These are phyloP conservation scores for Danaus plexippus DNA, from an alignment of 1,140 invertebrate species.

Conservation along the genomic window DNA sequence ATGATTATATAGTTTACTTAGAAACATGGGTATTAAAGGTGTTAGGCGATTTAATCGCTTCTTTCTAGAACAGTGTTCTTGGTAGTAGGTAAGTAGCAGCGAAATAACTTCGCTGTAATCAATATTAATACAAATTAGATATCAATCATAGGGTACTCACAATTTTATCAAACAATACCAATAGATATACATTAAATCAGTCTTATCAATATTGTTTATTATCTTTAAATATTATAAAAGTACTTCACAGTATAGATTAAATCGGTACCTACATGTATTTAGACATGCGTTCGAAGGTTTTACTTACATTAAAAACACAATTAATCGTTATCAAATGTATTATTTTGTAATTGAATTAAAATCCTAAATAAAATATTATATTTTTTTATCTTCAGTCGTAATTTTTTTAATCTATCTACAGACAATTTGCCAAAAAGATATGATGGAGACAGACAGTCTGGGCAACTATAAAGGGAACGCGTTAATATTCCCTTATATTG, in stretches of 20 bases:
- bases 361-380: no score
- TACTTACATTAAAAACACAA: conserved; percentile 6
- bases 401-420: no score
- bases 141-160: conserved; percentile 55
- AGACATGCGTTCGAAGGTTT: conserved; percentile 33
- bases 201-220: conserved; percentile 64
- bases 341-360: no score
- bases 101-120: conserved; percentile 33
- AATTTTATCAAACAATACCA: conserved; percentile 66
- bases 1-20: no score
- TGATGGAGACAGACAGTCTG: conserved; percentile 55
- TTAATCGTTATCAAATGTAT: no score
- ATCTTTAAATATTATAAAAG: conserved; percentile 65
- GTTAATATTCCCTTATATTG: conserved; percentile 15
- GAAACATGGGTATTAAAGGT: no score
- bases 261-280: conserved; percentile 55
- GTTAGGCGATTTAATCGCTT: no score
- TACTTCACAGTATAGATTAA: conserved; percentile 58
- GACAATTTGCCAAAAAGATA: no score
- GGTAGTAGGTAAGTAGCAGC: conserved; percentile 17
- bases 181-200: conserved; percentile 61
- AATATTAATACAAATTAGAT: conserved; percentile 46
- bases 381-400: no score
- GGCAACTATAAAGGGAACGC: conserved; percentile 12
- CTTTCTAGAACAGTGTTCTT: no score